Percentiles rank a stretch among this genome's conserved stretches.
Evolutionary conservation across 2,797 vertebrate species (phyloP).

Genomic region (Oreochromis grahami): DNA sequence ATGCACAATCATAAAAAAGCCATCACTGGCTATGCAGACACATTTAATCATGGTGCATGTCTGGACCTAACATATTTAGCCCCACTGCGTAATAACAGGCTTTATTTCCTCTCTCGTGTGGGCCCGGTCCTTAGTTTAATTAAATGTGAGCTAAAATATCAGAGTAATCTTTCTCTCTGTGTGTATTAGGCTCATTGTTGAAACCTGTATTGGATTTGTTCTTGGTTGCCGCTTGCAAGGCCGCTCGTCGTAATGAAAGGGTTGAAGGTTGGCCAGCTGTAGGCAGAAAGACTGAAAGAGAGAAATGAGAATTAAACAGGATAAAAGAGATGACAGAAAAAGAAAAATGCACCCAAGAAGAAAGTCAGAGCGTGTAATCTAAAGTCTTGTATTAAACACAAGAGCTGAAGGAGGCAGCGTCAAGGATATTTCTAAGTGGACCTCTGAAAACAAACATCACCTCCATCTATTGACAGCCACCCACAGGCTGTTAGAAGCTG

Average conservation of each 20-base stretch:
- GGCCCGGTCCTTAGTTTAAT: conserved; percentile 59
- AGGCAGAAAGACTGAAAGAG: background rate
- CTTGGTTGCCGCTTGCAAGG: background rate
- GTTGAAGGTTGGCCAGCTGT: background rate
- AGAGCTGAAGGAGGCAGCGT: conserved; percentile 32
- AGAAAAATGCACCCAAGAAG: background rate
- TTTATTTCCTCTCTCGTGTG: conserved; percentile 50
- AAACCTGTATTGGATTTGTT: conserved; percentile 37
- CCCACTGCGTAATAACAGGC: conserved; percentile 63
- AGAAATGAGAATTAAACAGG: background rate
- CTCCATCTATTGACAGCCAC: conserved; percentile 40
- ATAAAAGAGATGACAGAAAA: background rate
- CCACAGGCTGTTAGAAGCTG: conserved; percentile 20
- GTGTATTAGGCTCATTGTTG: conserved; percentile 44
- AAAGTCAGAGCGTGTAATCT: background rate
- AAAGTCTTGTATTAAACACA: conserved; percentile 21
- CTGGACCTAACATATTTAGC: conserved; percentile 55
- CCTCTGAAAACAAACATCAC: conserved; percentile 37
- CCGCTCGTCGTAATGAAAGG: background rate
- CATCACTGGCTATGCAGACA: conserved; percentile 61
- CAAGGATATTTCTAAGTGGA: conserved; percentile 41
- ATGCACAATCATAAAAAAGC: conserved; percentile 69
- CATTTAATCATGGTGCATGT: conserved; percentile 70
- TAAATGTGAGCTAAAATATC: conserved; percentile 67
- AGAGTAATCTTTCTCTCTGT: conserved; percentile 33